Conservation (phyloP, 53 echinoderm and acorn worm genomes). For the Zoroaster sp. region DNA sequence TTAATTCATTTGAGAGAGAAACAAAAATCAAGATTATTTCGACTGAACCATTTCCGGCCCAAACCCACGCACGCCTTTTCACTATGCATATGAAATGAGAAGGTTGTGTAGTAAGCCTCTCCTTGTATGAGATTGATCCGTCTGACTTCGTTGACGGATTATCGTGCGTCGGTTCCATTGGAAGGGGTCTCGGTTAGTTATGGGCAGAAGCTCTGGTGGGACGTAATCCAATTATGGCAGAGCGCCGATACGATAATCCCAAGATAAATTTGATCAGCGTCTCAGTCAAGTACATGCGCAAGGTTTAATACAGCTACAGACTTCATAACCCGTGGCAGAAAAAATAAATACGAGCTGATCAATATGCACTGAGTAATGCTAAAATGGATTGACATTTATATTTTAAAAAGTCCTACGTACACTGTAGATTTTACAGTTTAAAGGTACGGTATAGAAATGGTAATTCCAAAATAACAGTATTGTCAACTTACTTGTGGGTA, state of each 20-base stretch:
- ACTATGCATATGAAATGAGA: not conserved
- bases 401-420: not conserved
- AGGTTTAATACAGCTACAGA: not conserved
- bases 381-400: not conserved
- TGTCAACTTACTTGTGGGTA: too few relatives aligned
- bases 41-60: too few relatives aligned
- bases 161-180: slow-evolving; percentile 1
- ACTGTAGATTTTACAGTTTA: not conserved
- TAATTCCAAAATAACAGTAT: too few relatives aligned
- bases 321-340: not conserved
- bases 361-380: not conserved
- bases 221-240: slow-evolving; percentile 39
- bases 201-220: not conserved
- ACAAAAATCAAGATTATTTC: not conserved
- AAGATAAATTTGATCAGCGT: slow-evolving; percentile 49
- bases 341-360: not conserved
- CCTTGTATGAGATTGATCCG: slow-evolving; percentile 11
- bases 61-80: not conserved
- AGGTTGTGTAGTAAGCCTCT: not conserved
- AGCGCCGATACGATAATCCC: slow-evolving; percentile 24
- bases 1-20: too few relatives aligned
- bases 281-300: slow-evolving; percentile 12
- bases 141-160: slow-evolving; percentile 41
- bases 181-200: not conserved
- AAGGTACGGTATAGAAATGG: too few relatives aligned